These are phyloP conservation scores for Melinopterus prodromus DNA, from an alignment of 2,888 invertebrate species.

Conservation along the genomic window DNA sequence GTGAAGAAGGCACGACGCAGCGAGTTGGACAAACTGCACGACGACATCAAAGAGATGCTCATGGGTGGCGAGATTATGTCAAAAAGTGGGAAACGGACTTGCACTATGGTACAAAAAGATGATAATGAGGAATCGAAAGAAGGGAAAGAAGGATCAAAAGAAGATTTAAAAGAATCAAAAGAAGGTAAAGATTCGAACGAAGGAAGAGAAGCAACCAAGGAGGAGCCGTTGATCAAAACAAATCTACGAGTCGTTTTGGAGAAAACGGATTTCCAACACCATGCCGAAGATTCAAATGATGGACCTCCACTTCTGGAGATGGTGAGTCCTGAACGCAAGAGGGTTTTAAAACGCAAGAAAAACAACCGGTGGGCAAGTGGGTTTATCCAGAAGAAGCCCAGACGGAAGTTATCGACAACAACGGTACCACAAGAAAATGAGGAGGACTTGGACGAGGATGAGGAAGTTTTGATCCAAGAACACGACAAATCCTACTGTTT, in stretches of 20 bases:
- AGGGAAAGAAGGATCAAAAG: constrained; percentile 39
- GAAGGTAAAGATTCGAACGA: constrained; percentile 34
- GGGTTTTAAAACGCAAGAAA: constrained; percentile 33
- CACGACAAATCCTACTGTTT: constrained; percentile 62
- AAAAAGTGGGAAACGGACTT: constrained; percentile 71
- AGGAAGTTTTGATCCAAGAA: constrained; percentile 24
- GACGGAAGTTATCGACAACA: constrained; percentile 42
- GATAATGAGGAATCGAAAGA: constrained; percentile 22
- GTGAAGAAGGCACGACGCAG: constrained; percentile 54
- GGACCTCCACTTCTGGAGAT: constrained; percentile 23
- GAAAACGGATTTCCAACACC: constrained; percentile 48
- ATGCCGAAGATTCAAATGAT: constrained; percentile 20
- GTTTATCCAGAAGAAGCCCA: constrained; percentile 56
- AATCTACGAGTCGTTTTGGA: constrained; percentile 48
- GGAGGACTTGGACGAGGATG: constrained; percentile 23
- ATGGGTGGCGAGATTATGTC: constrained; percentile 70
- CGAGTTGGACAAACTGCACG: constrained; percentile 71
- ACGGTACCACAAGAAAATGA: background rate
- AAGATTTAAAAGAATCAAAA: constrained; percentile 11
- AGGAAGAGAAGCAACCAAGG: background rate
- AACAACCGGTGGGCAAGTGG: constrained; percentile 46
- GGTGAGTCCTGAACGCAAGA: background rate
- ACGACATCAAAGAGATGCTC: constrained; percentile 76
- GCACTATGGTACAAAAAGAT: constrained; percentile 48
- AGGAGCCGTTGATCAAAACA: constrained; percentile 35